Conservation (phyloP, 2,888 invertebrate species). For the Gerris lacustris region DNA sequence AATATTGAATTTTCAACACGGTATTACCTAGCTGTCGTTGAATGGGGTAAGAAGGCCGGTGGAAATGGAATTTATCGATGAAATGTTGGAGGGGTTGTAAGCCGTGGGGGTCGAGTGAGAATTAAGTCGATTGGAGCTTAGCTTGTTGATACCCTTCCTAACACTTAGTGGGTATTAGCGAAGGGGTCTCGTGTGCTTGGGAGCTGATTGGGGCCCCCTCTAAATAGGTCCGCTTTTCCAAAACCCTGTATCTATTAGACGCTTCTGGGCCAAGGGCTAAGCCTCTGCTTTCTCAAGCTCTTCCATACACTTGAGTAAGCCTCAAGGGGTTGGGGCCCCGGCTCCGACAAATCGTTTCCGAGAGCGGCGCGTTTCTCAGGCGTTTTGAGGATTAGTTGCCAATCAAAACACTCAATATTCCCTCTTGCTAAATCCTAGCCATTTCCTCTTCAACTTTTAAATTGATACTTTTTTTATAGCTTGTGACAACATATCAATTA, state of each 20-base stretch:
- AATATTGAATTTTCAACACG: too few species aligned
- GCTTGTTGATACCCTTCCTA: conserved; percentile 1
- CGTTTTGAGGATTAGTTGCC: background rate
- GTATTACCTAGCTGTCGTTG: too few species aligned
- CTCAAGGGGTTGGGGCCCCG: background rate
- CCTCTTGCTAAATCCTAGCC: background rate
- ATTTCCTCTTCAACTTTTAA: background rate
- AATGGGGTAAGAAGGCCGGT: too few species aligned
- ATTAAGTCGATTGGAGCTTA: conserved; percentile 2
- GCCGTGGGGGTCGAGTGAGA: background rate
- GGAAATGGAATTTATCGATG: background rate
- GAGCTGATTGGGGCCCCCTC: background rate
- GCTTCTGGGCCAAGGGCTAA: too few species aligned
- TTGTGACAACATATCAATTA: too few species aligned
- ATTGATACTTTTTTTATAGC: too few species aligned
- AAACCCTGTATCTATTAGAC: background rate
- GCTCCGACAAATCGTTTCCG: background rate
- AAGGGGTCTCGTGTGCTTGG: background rate
- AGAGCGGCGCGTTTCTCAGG: too few species aligned
- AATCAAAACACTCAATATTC: background rate
- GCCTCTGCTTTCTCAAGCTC: too few species aligned
- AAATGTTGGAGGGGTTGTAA: background rate
- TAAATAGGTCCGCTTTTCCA: too few species aligned
- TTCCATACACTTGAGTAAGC: background rate
- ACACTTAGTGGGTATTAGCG: conserved; percentile 2